Conservation (phyloP, 2,888 invertebrate genomes). For the Podotricha telesiphe region DNA sequence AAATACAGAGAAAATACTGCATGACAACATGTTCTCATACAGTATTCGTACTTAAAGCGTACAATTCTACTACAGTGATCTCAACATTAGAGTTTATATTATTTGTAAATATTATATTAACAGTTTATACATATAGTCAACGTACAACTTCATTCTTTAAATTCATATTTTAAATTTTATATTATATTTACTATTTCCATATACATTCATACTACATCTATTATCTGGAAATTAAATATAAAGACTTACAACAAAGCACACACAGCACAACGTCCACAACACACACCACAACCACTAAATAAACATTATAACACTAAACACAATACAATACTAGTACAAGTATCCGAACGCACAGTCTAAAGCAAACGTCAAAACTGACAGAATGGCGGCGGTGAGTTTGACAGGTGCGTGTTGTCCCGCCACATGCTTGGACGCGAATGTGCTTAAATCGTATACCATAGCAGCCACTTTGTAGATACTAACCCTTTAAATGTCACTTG, state of each 20-base stretch:
- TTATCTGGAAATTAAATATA: constrained; percentile 2
- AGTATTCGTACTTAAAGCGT: too few species aligned
- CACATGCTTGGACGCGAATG: constrained; percentile 72
- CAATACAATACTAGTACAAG: constrained; percentile 32
- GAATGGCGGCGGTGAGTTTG: constrained; percentile 56
- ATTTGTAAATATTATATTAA: too few species aligned
- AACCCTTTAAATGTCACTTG: constrained; percentile 72
- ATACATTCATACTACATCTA: too few species aligned
- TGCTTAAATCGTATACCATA: constrained; percentile 53
- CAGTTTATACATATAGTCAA: too few species aligned
- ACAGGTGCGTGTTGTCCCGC: constrained; percentile 62
- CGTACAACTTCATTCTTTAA: too few species aligned
- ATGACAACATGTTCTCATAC: too few species aligned
- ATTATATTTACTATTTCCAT: too few species aligned
- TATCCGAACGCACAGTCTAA: constrained; percentile 47
- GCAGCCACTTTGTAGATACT: constrained; percentile 64
- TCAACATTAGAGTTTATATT: too few species aligned
- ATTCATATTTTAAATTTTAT: too few species aligned
- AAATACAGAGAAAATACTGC: too few species aligned
- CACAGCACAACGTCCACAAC: constrained; percentile 51
- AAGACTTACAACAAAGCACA: constrained; percentile 54
- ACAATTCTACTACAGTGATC: too few species aligned
- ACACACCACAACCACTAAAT: constrained; percentile 52
- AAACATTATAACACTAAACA: constrained; percentile 49
- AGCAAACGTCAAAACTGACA: constrained; percentile 54